A percentile compares a stretch with the other conserved stretches of the same genome.
Evolutionary conservation across 2,888 invertebrate genomes (phyloP).

Genomic region (Lypha dubia): DNA sequence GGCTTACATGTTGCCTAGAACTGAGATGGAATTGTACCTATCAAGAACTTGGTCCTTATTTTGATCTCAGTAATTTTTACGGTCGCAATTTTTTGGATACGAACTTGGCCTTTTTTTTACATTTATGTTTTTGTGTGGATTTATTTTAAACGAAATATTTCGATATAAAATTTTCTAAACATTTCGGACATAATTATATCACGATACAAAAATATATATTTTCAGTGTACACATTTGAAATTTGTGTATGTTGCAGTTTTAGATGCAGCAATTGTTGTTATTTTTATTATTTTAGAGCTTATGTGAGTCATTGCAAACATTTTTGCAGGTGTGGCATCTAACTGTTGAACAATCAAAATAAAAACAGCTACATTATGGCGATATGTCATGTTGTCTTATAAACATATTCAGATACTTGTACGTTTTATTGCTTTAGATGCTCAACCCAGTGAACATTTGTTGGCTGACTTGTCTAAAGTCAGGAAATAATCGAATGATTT

Average conservation of each 20-base stretch:
- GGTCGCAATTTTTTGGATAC: no score
- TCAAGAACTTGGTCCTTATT: no score
- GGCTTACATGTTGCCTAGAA: no score
- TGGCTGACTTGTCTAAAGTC: no score
- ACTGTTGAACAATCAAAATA: constrained; percentile 66
- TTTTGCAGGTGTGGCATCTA: constrained; percentile 78
- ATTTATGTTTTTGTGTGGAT: no score
- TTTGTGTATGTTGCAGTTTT: constrained; percentile 5
- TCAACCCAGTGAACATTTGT: no score
- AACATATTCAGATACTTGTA: neutral
- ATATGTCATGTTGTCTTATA: constrained; percentile 66
- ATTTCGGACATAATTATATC: neutral
- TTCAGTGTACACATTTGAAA: constrained; percentile 1
- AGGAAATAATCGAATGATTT: no score
- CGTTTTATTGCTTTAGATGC: neutral
- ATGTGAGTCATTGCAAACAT: constrained; percentile 65
- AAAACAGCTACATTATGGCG: constrained; percentile 58
- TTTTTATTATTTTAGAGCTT: constrained; percentile 1
- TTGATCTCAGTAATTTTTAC: no score
- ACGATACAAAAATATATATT: neutral
- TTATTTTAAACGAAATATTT: neutral
- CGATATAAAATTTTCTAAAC: neutral
- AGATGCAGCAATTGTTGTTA: constrained; percentile 53
- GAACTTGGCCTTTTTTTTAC: no score
- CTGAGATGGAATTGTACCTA: no score